Conservation (phyloP, 2,113 vertebrate genomes). For the Anseranas semipalmata region DNA sequence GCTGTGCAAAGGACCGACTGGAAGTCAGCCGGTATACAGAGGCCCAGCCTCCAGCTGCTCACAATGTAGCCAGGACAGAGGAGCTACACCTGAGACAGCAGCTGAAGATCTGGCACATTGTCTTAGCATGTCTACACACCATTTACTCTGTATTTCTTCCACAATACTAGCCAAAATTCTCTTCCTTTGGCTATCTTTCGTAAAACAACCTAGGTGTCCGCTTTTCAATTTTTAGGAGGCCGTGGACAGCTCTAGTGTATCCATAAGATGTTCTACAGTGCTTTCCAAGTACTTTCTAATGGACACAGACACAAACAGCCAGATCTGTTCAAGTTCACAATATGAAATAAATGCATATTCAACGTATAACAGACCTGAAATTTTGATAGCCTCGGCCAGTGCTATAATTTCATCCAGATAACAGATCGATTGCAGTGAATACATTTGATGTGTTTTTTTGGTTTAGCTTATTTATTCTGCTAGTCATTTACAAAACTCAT, state of each 20-base stretch:
- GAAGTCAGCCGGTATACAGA: not conserved
- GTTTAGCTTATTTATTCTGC: not conserved
- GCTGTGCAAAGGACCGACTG: not conserved
- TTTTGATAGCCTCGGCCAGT: not conserved
- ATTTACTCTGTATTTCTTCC: not conserved
- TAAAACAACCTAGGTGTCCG: rapidly evolving
- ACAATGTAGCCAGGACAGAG: not conserved
- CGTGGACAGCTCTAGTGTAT: not conserved
- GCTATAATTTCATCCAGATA: not conserved
- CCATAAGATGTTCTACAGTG: not conserved
- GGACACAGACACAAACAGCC: not conserved
- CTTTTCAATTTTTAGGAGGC: not conserved
- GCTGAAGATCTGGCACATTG: not conserved
- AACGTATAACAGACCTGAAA: not conserved
- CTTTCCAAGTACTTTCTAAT: not conserved
- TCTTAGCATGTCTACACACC: not conserved
- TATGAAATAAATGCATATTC: rapidly evolving
- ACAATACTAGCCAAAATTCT: not conserved
- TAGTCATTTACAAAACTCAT: not conserved
- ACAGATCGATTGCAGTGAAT: not conserved
- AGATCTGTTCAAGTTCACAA: not conserved
- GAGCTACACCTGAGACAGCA: not conserved
- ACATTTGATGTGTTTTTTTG: not conserved
- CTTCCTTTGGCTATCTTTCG: not conserved
- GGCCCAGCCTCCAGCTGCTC: not conserved